These are phyloP conservation scores for Choristoneura rosaceana DNA, from an alignment of 2,888 invertebrate species.

Conservation along the genomic window DNA sequence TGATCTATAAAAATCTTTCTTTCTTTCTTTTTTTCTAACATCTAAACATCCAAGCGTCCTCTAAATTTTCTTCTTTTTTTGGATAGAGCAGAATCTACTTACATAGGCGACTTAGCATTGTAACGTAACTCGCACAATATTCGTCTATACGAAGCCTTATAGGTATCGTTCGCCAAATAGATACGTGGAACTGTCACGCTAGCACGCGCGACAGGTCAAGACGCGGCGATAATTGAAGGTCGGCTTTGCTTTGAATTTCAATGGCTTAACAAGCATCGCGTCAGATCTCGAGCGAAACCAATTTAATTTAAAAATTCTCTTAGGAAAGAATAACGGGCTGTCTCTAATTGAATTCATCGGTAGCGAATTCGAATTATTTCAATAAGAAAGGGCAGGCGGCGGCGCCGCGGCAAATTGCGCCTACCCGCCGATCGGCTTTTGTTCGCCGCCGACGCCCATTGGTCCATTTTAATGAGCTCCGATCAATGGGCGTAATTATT, in stretches of 20 bases:
- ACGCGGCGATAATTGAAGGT: slow-evolving; percentile 12
- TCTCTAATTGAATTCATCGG: slow-evolving; percentile 75
- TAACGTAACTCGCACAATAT: no score
- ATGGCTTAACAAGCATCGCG: slow-evolving; percentile 34
- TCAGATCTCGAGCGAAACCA: slow-evolving; percentile 10
- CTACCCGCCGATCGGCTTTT: slow-evolving; percentile 70
- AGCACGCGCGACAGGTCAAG: slow-evolving; percentile 9
- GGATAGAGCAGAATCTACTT: no score
- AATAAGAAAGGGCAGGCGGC: slow-evolving; percentile 74
- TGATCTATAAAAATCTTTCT: no score
- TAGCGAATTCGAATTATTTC: slow-evolving; percentile 71
- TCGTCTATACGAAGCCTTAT: no score
- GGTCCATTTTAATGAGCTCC: slow-evolving; percentile 80
- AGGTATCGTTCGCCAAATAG: slow-evolving; percentile 7
- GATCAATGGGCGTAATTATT: slow-evolving; percentile 85
- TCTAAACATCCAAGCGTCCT: no score
- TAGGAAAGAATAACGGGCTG: slow-evolving; percentile 50
- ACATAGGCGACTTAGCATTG: no score
- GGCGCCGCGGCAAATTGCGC: slow-evolving; percentile 79
- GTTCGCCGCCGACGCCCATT: slow-evolving; percentile 67
- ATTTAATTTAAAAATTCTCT: slow-evolving; percentile 42
- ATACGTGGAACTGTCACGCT: background rate
- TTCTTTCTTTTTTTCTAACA: no score
- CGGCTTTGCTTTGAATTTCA: slow-evolving; percentile 32
- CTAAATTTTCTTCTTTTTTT: no score